phyloP scores from a whole-genome alignment of 2,888 invertebrate genomes.

The Cataglyphis rosenhaueri region DNA sequence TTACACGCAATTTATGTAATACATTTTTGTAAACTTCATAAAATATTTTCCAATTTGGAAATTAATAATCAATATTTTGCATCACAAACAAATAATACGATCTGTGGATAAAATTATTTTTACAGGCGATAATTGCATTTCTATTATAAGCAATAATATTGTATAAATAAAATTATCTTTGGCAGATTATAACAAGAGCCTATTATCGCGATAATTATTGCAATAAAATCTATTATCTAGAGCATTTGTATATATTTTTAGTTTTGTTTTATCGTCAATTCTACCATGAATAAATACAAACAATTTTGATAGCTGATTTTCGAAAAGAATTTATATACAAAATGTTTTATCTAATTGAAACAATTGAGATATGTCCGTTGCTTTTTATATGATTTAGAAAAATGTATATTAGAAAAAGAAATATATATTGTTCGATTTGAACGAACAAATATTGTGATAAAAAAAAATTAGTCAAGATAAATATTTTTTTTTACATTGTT shows the following conservation, averaged over 20 bases:
- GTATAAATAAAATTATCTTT: not conserved
- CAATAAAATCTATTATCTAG: not conserved
- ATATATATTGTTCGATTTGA: no score
- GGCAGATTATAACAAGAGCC: not conserved
- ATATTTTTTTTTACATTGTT: not conserved
- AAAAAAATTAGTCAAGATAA: not conserved
- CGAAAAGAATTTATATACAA: no score
- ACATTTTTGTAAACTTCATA: not conserved
- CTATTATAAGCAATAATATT: not conserved
- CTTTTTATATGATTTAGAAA: no score
- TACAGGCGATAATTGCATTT: not conserved
- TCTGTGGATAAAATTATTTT: not conserved
- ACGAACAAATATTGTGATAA: no score
- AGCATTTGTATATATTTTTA: not conserved
- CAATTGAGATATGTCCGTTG: no score
- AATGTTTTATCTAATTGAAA: no score
- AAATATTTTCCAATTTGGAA: not conserved
- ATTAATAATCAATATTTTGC: not conserved
- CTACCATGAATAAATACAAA: not conserved
- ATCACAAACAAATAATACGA: not conserved
- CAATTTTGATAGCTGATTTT: not conserved
- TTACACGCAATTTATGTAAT: not conserved
- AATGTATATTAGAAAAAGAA: no score
- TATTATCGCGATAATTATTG: not conserved
- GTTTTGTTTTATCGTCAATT: not conserved